Evolutionary conservation across 2,113 vertebrate species (phyloP).

Genomic region (Menura novaehollandiae): DNA sequence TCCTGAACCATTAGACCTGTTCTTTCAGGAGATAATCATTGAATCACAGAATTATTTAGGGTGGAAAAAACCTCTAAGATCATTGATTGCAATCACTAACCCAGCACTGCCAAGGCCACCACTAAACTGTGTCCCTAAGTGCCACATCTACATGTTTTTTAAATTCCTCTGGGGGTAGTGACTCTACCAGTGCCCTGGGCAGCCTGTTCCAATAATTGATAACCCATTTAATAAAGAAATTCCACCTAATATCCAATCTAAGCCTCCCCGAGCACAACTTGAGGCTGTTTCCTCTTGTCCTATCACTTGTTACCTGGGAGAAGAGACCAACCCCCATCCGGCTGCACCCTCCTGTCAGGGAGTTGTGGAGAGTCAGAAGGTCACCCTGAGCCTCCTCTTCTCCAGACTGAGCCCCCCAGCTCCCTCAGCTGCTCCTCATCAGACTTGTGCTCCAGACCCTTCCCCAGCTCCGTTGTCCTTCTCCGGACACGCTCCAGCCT

Average conservation of each 20-base stretch:
- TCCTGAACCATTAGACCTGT: not conserved
- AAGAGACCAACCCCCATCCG: fast-evolving
- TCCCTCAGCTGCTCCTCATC: not conserved
- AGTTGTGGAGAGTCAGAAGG: fast-evolving
- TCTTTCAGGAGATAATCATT: not conserved
- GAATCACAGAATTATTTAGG: not conserved
- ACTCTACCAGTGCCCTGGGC: not conserved
- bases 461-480: not conserved
- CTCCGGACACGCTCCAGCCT: fast-evolving
- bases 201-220: not conserved
- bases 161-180: not conserved
- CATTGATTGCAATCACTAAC: not conserved
- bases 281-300: not conserved
- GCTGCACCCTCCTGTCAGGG: not conserved
- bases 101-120: not conserved
- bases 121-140: not conserved
- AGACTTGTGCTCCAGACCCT: not conserved
- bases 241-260: not conserved
- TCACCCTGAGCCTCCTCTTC: not conserved
- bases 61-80: not conserved
- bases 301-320: too few species aligned
- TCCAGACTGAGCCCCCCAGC: not conserved
- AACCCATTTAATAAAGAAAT: not conserved
- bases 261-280: not conserved
- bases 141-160: not conserved